Evolutionary conservation across 2,113 vertebrate genomes (phyloP), one percentile per base, ranked within the genome.

Genomic region (Stercorarius parasiticus): DNA sequence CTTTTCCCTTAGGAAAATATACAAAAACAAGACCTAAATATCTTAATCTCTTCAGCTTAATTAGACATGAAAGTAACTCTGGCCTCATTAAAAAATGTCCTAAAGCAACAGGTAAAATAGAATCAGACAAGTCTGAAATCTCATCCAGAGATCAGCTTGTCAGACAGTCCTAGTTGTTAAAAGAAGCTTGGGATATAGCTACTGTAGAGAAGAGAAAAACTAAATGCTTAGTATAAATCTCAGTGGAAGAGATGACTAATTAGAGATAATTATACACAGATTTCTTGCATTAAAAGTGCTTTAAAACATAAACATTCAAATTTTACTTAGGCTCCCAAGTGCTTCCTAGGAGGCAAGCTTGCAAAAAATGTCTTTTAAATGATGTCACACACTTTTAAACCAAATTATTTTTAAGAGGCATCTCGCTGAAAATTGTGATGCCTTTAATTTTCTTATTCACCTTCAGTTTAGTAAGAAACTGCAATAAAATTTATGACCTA

Each of bases 281-380:
- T 95, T 97, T 96, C 90, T 97, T 97, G 88, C 97, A 97, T 96
- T 97, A 96, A 96, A 97, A 96, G 76, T 92, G 86, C 90, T 97
- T 97, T 97, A 95, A 97, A 97, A 97, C 94, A 95, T 97, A 97
- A 97, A 97, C 95, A 96, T 95, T 97, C 86, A 86, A 27, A 93
- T 97, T 93, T 97, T 93, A 79, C 90, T 97, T 92, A 86, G 76
- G 58, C 40, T 97, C 94, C 94, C 88, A 88, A 96, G 95, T 95
- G 94, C 80, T 96, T 96, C 82, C 82, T 94, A 84, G 61, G 69
- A 96, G 90, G 86, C 69, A 92, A 93, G 72, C 76, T 93, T 90
- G 83, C 90, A 94, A 94, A 82, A 91, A 94, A 90, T 5, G 14
- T 59, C 67, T 91, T 96, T 95, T 65, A 93, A 82, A 91, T 71